phyloP scores from a whole-genome alignment of 53 echinoderm and acorn worm species.

The Mesocentrotus franciscanus region DNA sequence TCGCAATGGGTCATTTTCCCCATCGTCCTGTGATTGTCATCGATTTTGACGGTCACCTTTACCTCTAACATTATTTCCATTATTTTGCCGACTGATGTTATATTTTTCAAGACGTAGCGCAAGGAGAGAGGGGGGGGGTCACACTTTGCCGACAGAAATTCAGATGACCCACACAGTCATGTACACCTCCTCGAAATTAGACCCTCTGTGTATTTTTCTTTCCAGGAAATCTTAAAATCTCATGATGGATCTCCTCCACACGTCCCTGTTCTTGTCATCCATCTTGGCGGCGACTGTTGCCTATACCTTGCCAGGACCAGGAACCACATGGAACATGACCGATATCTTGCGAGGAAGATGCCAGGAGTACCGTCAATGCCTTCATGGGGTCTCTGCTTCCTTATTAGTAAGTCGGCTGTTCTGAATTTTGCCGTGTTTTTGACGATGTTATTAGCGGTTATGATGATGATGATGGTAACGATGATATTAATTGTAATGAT shows the following conservation, averaged over 20 bases:
- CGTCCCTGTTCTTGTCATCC: not conserved
- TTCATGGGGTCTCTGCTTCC: conserved; percentile 38
- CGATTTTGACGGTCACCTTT: too few relatives aligned
- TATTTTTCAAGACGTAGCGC: too few relatives aligned
- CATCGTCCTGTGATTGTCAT: too few relatives aligned
- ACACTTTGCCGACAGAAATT: too few relatives aligned
- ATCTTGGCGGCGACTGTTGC: not conserved
- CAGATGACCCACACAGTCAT: too few relatives aligned
- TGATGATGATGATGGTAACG: not conserved
- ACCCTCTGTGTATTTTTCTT: too few relatives aligned
- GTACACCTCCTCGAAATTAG: not conserved
- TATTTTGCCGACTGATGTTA: too few relatives aligned
- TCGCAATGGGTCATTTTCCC: too few relatives aligned
- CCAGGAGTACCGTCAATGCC: conserved; percentile 51
- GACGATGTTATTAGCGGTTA: not conserved
- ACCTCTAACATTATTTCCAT: too few relatives aligned
- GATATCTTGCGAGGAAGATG: conserved; percentile 56
- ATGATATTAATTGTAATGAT: not conserved
- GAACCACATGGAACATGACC: conserved; percentile 58
- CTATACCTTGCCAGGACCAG: conserved; percentile 35
- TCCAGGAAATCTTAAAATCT: not conserved
- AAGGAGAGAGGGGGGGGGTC: not conserved
- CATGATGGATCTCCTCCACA: not conserved
- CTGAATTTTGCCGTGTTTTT: not conserved
- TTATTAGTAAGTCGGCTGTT: conserved; percentile 10